phyloP scores from a whole-genome alignment of 1,140 invertebrate genomes.

The Ips nitidus region DNA sequence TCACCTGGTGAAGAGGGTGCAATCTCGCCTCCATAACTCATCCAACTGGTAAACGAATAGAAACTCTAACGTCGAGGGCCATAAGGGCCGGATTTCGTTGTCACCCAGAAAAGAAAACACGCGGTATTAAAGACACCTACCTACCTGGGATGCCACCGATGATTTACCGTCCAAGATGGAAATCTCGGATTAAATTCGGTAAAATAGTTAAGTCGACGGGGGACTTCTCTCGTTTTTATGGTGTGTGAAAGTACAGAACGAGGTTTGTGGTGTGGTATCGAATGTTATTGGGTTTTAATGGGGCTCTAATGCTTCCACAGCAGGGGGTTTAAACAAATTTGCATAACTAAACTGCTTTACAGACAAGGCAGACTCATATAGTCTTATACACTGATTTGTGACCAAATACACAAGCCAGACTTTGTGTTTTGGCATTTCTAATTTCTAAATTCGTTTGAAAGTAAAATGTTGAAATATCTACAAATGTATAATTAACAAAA shows the following conservation, averaged over 20 bases:
- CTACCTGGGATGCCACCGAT: conserved; percentile 41
- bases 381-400: too few relatives aligned
- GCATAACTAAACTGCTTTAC: too few relatives aligned
- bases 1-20: conserved; percentile 36
- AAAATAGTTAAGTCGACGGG: conserved; percentile 30
- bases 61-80: conserved; percentile 2
- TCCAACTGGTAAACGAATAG: conserved; percentile 10
- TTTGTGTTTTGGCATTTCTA: too few relatives aligned
- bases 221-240: conserved; percentile 20
- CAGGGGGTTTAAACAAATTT: too few relatives aligned
- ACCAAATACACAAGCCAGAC: too few relatives aligned
- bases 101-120: conserved; percentile 16
- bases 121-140: conserved; percentile 40
- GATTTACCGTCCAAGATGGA: conserved; percentile 42
- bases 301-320: neutral
- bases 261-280: neutral
- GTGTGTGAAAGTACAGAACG: conserved; percentile 19
- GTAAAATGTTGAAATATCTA: too few relatives aligned
- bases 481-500: too few relatives aligned
- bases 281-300: conserved; percentile 15
- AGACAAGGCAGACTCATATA: too few relatives aligned
- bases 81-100: conserved; percentile 29
- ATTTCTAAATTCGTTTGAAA: too few relatives aligned
- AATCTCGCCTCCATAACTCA: conserved; percentile 35
- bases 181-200: conserved; percentile 38